Evolutionary conservation across 2,797 vertebrate species (phyloP), one percentile per base, ranked within the genome.

Genomic region (Malacoctenus gilli): DNA sequence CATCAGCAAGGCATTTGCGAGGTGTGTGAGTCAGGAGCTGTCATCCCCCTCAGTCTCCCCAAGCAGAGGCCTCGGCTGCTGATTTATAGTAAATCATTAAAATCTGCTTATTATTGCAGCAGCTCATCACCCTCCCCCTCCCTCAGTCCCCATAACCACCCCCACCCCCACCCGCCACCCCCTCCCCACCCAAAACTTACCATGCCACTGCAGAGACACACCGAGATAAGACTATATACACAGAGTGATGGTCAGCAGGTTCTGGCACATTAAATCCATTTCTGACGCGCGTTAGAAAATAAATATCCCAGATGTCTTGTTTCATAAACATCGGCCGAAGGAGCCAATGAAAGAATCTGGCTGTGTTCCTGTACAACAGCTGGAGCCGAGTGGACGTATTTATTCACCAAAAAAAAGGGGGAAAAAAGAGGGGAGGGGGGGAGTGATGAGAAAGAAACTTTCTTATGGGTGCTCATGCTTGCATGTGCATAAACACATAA

Each of bases 21-120:
- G 92, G 93, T 94, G 95, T 94, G 95, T 94, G 94, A 94, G 94
- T 94, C 94, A 95, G 93, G 92, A 93, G 93, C 94, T 96, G 95
- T 95, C 95, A 94, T 93, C 93, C 93, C 94, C 93, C 92, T 95
- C 94, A 94, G 94, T 95, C 94, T 95, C 94, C 94, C 94, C 93
- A 92, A 94, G 93, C 92, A 92, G 93, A 95, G 95, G 94, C 87
- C 87, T 84, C 79, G 68, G 93, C 93, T 91, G 94, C 94, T 96
- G 95, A 97, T 96, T 97, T 95, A 97, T 96, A 94, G 95, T 94
- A 95, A 96, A 97, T 97, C 95, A 95, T 97, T 96, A 96, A 96
- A 96, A 96, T 96, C 94, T 96, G 95, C 94, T 96, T 96, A 96
- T 96, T 95, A 95, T 94, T 95, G 94, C 91, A 84, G 90, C 92